Conservation (phyloP, 2,888 invertebrate species). For the Lordiphosa fenestrarum region DNA sequence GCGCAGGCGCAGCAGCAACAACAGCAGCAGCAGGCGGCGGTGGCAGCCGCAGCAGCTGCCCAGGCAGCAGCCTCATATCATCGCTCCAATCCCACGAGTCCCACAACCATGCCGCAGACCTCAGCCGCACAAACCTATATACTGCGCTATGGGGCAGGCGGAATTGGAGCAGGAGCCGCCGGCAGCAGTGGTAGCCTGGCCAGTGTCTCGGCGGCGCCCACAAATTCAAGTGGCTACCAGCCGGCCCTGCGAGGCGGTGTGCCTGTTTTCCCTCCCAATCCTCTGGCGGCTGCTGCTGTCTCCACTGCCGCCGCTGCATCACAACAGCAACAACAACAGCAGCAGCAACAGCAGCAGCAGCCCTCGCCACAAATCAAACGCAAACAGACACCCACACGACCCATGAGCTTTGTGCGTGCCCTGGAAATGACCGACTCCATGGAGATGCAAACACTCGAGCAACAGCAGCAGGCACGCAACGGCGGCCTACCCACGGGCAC, state of each 20-base stretch:
- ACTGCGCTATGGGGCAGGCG: slow-evolving; percentile 69
- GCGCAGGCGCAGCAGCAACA: slow-evolving; percentile 61
- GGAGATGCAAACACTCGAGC: slow-evolving; percentile 85
- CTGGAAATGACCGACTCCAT: slow-evolving; percentile 94
- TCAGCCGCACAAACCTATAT: slow-evolving; percentile 77
- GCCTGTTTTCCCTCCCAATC: slow-evolving; percentile 84
- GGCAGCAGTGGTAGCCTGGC: slow-evolving; percentile 63
- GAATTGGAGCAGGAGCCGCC: slow-evolving; percentile 23
- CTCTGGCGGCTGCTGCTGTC: slow-evolving; percentile 55
- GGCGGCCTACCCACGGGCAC: slow-evolving; percentile 53
- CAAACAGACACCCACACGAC: slow-evolving; percentile 83
- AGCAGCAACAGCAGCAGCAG: slow-evolving; percentile 77
- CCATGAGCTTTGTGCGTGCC: slow-evolving; percentile 94
- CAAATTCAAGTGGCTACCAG: slow-evolving; percentile 81
- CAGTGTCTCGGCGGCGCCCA: slow-evolving; percentile 35
- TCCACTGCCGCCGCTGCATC: slow-evolving; percentile 36
- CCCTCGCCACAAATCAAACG: slow-evolving; percentile 83
- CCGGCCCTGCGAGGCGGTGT: slow-evolving; percentile 85
- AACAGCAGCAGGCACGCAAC: slow-evolving; percentile 60
- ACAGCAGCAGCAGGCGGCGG: slow-evolving; percentile 68
- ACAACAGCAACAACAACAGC: slow-evolving; percentile 57
- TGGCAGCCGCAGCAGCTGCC: slow-evolving; percentile 79
- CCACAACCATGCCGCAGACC: slow-evolving; percentile 82
- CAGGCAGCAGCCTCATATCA: slow-evolving; percentile 80
- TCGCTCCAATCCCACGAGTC: slow-evolving; percentile 88